Percentiles rank a stretch among this genome's conserved stretches.
Conservation (phyloP, 1,140 invertebrate genomes). For the Drosophila baimaii region DNA sequence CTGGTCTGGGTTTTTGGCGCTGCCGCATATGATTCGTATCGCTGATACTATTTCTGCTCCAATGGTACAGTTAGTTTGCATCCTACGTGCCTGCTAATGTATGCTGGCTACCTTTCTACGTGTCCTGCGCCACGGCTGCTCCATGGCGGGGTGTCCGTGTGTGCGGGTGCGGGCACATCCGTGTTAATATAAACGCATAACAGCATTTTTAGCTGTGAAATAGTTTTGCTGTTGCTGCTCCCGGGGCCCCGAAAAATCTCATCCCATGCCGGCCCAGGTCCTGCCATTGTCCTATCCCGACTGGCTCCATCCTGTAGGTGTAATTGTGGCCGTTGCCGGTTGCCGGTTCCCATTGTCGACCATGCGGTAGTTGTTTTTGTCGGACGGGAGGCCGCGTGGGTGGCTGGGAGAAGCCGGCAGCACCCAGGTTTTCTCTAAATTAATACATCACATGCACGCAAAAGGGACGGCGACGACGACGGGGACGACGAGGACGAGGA, state of each 20-base stretch:
- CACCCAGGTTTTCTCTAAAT: conserved; percentile 62
- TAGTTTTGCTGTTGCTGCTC: conserved; percentile 69
- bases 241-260: conserved; percentile 8
- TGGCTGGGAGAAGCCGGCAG: conserved; percentile 9
- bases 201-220: conserved; percentile 76
- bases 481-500: neutral
- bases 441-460: conserved; percentile 71
- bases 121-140: conserved; percentile 22
- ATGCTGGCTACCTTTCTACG: conserved; percentile 52
- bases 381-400: conserved; percentile 1
- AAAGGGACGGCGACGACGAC: conserved; percentile 33
- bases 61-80: conserved; percentile 77
- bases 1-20: conserved; percentile 53
- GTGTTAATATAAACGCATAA: conserved; percentile 82
- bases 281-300: conserved; percentile 22
- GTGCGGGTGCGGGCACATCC: conserved; percentile 50
- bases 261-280: neutral
- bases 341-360: conserved; percentile 59
- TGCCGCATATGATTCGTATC: conserved; percentile 81
- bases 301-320: conserved; percentile 40
- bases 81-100: conserved; percentile 78
- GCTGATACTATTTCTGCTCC: conserved; percentile 73
- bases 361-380: conserved; percentile 41
- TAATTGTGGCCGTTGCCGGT: conserved; percentile 64
- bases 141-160: conserved; percentile 11